Evolutionary conservation across 2,113 vertebrate genomes (phyloP).

Genomic region (Pelecanoides urinatrix): DNA sequence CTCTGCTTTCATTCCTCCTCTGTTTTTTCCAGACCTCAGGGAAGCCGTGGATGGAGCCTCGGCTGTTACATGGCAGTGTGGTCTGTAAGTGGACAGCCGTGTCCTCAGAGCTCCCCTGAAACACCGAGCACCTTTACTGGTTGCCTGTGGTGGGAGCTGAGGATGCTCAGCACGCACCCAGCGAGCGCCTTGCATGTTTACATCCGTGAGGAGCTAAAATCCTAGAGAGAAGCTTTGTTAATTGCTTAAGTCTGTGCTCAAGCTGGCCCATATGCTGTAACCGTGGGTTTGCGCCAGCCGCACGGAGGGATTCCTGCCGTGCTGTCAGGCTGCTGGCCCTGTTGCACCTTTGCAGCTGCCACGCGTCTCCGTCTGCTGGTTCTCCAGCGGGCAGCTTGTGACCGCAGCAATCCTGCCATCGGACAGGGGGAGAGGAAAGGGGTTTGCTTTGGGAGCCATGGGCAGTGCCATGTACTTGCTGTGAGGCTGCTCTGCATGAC

Average conservation of each 20-base stretch:
- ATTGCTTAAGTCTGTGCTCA: not conserved
- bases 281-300: not conserved
- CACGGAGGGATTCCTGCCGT: not conserved
- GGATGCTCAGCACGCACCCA: not conserved
- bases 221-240: not conserved
- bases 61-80: fast-evolving
- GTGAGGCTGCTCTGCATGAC: fast-evolving
- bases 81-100: fast-evolving
- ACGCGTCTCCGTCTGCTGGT: fast-evolving
- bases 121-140: not conserved
- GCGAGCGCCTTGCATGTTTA: not conserved
- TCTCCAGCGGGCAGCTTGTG: not conserved
- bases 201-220: not conserved
- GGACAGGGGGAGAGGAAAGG: not conserved
- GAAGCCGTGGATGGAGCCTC: fast-evolving
- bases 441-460: not conserved
- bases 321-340: not conserved
- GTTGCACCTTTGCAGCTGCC: not conserved
- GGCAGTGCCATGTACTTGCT: not conserved
- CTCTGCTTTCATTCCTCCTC: not conserved
- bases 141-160: not conserved
- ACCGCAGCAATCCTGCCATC: fast-evolving
- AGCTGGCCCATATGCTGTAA: not conserved
- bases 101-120: not conserved
- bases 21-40: not conserved